Conservation (phyloP, 2,113 vertebrate species). For the Phylloscopus trochiloides region DNA sequence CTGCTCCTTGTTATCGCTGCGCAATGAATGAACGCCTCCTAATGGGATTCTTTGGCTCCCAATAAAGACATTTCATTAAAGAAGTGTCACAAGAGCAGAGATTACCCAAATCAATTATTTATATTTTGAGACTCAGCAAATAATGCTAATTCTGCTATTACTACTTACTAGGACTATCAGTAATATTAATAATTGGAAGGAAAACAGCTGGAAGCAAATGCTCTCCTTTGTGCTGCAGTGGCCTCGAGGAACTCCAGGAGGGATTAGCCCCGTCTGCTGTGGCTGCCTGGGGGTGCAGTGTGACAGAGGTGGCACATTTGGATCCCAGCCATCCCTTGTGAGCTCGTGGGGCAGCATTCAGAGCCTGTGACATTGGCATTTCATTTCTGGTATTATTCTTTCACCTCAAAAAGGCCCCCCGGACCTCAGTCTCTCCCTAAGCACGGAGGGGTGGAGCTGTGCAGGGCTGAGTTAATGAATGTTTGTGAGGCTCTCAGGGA, state of each 20-base stretch:
- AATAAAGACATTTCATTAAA: constrained; percentile 77
- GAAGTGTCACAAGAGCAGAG: constrained; percentile 71
- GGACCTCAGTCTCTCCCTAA: neutral
- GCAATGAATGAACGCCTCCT: constrained; percentile 59
- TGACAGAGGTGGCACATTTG: neutral
- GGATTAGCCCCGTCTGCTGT: neutral
- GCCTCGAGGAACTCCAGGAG: neutral
- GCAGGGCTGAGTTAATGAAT: neutral
- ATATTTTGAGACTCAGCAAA: constrained; percentile 72
- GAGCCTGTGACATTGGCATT: neutral
- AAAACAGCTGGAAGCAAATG: constrained; percentile 54
- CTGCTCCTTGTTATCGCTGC: constrained; percentile 57
- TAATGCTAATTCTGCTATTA: constrained; percentile 59
- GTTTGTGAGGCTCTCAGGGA: neutral
- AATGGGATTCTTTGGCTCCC: constrained; percentile 69
- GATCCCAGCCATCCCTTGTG: neutral
- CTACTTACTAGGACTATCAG: neutral
- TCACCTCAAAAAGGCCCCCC: neutral
- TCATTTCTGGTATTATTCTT: neutral
- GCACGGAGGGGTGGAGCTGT: neutral
- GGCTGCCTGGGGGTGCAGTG: neutral
- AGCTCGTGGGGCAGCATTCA: neutral
- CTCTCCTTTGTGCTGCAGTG: neutral
- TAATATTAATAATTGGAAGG: constrained; percentile 61
- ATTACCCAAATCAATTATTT: constrained; percentile 79